phyloP scores from a whole-genome alignment of 2,113 vertebrate species.

The Zapornia atra region DNA sequence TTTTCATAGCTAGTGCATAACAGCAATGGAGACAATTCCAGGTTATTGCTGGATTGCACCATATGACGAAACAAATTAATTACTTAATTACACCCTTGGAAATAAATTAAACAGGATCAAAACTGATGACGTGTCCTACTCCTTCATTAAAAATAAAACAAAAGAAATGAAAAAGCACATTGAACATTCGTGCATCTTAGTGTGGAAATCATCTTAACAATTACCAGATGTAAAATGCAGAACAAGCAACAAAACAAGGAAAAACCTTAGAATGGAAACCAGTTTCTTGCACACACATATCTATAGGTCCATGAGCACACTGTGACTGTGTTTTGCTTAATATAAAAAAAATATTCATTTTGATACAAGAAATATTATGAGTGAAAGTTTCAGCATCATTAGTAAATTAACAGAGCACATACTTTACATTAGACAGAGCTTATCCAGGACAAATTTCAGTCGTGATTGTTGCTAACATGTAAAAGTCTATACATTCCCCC shows the following conservation, averaged over 20 bases:
- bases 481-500: neutral
- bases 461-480: neutral
- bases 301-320: neutral
- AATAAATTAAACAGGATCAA: neutral
- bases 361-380: neutral
- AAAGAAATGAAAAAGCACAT: neutral
- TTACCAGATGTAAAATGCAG: neutral
- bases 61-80: neutral
- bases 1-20: neutral
- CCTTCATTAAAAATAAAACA: neutral
- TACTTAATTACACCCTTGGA: neutral
- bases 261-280: neutral
- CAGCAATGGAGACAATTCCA: neutral
- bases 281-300: rapidly evolving
- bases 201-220: neutral
- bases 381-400: neutral
- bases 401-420: neutral
- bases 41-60: neutral
- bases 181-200: neutral
- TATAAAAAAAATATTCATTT: neutral
- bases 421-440: neutral
- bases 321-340: neutral
- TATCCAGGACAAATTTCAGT: neutral
- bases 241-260: neutral
- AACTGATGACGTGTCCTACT: neutral